phyloP scores from a whole-genome alignment of 2,888 invertebrate species.

The Clivina fossor region DNA sequence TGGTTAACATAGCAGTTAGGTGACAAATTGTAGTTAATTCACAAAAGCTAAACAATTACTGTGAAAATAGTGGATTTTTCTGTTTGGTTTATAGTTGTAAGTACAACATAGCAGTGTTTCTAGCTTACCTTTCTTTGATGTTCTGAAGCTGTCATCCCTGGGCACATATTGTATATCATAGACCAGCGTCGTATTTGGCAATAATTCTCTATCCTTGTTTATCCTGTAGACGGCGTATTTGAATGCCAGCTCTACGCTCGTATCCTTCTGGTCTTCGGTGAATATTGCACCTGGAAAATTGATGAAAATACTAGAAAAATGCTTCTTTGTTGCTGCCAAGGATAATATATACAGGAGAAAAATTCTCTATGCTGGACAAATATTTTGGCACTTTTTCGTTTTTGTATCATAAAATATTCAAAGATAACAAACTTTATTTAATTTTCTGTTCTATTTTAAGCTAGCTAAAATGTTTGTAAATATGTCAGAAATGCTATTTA shows the following conservation, averaged over 20 bases:
- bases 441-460: no score
- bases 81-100: no score
- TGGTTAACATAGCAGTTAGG: no score
- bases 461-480: no score
- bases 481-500: no score
- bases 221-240: slow-evolving; percentile 93
- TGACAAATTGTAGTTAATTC: no score
- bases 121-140: slow-evolving; percentile 87
- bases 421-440: no score
- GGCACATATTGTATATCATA: slow-evolving; percentile 91
- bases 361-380: no score
- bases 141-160: slow-evolving; percentile 86
- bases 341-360: neutral
- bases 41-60: no score
- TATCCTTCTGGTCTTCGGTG: slow-evolving; percentile 85
- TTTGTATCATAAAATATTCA: no score
- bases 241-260: slow-evolving; percentile 86
- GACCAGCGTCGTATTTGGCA: slow-evolving; percentile 86
- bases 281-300: slow-evolving; percentile 83
- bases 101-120: neutral
- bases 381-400: no score
- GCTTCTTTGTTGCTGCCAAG: neutral
- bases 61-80: no score
- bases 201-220: slow-evolving; percentile 80
- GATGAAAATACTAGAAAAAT: neutral